These are phyloP conservation scores for Drepanosiphum platanoidis DNA, from an alignment of 2,888 invertebrate genomes.

Conservation along the genomic window DNA sequence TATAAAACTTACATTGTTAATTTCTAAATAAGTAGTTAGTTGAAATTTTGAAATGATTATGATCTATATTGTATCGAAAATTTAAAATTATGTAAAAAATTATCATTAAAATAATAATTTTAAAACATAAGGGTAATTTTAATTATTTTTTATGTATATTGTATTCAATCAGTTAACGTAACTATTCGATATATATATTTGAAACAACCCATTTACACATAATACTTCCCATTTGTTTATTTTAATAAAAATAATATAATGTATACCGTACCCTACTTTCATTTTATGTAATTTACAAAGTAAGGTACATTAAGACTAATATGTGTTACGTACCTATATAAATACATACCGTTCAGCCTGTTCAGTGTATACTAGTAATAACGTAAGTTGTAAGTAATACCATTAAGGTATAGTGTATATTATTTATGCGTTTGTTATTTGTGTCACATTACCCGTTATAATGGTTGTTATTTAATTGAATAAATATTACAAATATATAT, in stretches of 20 bases:
- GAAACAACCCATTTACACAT: neutral
- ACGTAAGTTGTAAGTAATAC: too few relatives aligned
- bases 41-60: neutral
- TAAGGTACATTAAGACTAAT: neutral
- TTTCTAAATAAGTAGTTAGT: neutral
- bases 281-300: constrained; percentile 16
- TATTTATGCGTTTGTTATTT: constrained; percentile 37
- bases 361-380: neutral
- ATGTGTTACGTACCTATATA: neutral
- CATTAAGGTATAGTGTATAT: neutral
- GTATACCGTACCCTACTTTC: neutral
- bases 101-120: neutral
- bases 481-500: constrained; percentile 20
- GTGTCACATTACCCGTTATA: constrained; percentile 34
- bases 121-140: constrained; percentile 4
- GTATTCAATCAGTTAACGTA: neutral
- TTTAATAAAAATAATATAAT: neutral
- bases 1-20: neutral
- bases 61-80: neutral
- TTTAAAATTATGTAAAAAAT: constrained; percentile 1
- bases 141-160: neutral
- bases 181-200: constrained; percentile 22
- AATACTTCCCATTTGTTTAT: constrained; percentile 15
- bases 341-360: neutral
- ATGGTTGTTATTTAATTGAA: constrained; percentile 41